Base-by-base conservation (phyloP, 2,888 invertebrate species). In the Napeogenes sylphis region DNA sequence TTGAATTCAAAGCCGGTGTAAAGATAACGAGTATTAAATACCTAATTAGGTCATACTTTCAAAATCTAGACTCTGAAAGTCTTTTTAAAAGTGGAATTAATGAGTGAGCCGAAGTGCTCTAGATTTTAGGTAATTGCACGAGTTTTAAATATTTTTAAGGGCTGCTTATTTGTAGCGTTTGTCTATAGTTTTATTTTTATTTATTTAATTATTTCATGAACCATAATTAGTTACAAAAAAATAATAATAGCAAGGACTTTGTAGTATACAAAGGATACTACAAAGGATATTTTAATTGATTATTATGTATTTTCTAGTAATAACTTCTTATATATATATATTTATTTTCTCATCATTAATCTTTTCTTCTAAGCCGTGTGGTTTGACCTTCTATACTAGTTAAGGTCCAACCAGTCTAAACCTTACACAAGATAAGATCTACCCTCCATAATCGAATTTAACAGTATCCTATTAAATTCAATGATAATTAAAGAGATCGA, bases 21-120 rank as follows among this genome's bases (percentile, higher is more conserved):
- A 45, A 51, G 30, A 56, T 53, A 45, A 56, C 53, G 45, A 57
- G 55, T 56, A 42, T 56, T 67, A 47, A 59, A 58, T 64, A 45
- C 59, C 57, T 66, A 66, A 66, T 66, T 64, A 66, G 66, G 66
- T 33, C 66, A 62, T 64, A 62, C 62, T 64, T 61, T 66, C 47
- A 57, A 35, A 61, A 21, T 35, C 35, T 54, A 51, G 8, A 42
- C 3, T 42, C 10, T 42, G 10, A 10, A 42, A 42, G 42, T 47
- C 59, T 64, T 60, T 64, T 66, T 56, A 59, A 51, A 59, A 62
- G 47, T 46, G 57, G 61, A 66, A 66, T 64, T 64, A 66, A 60
- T 66, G 64, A 62, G 59, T 55, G 55, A 58, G 64, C 64, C 64
- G 21, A 64, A 63, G 35, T 62, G 58, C 58, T 60, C 62, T 64